phyloP scores from a whole-genome alignment of 2,888 invertebrate genomes.

The Sphecodes monilicornis region DNA sequence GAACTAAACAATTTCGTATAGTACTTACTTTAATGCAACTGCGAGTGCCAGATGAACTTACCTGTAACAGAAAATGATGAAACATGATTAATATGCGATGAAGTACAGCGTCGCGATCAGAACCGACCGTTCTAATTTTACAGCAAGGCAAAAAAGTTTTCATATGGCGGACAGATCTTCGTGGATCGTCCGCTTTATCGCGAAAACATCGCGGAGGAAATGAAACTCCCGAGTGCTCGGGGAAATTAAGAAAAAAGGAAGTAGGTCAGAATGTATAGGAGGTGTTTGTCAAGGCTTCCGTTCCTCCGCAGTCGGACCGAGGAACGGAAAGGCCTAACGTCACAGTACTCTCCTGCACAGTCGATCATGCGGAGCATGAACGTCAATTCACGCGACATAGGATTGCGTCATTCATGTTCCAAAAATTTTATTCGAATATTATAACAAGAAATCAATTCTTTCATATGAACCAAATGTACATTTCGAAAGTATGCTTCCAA shows the following conservation, averaged over 20 bases:
- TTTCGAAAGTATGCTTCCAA: too few relatives aligned
- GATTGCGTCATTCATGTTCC: background rate
- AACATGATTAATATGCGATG: constrained; percentile 4
- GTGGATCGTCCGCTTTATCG: background rate
- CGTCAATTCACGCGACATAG: background rate
- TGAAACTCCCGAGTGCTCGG: constrained; percentile 15
- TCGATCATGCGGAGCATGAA: constrained; percentile 3
- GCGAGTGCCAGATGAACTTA: constrained; percentile 34
- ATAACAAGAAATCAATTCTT: background rate
- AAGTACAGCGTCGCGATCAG: background rate
- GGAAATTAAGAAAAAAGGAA: constrained; percentile 25
- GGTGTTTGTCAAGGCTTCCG: constrained; percentile 41
- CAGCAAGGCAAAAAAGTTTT: background rate
- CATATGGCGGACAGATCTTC: background rate
- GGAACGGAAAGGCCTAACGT: constrained; percentile 15
- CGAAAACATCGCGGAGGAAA: constrained; percentile 30
- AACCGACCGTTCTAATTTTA: background rate
- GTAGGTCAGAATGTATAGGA: constrained; percentile 34
- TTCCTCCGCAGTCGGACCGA: constrained; percentile 14
- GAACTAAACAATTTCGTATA: background rate
- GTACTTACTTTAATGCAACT: constrained; percentile 30
- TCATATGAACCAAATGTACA: background rate
- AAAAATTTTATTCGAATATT: background rate
- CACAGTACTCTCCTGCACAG: constrained; percentile 1
- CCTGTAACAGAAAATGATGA: constrained; percentile 56